These are phyloP conservation scores for Cephonodes hylas DNA, from an alignment of 2,888 invertebrate species.

Conservation along the genomic window DNA sequence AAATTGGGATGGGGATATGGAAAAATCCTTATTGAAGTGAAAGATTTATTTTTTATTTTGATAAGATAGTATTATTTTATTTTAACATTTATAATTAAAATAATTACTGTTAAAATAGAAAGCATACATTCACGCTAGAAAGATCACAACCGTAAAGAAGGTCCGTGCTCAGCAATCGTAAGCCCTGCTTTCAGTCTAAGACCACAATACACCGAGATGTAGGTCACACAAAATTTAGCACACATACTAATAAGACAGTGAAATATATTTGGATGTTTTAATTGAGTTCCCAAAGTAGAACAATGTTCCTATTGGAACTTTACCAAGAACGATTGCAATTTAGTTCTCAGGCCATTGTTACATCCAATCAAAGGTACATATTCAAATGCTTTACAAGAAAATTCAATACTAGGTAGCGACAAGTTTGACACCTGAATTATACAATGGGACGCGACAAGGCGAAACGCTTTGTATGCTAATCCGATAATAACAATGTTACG, in stretches of 20 bases:
- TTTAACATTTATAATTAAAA: no score
- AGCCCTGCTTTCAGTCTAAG: no score
- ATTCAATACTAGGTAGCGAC: slow-evolving; percentile 20
- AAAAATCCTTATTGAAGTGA: no score
- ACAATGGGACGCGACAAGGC: slow-evolving; percentile 36
- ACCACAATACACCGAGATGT: no score
- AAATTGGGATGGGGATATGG: not conserved
- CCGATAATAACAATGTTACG: slow-evolving; percentile 27
- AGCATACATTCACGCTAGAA: no score
- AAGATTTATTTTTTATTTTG: no score
- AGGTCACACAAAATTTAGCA: not conserved
- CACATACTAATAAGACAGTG: not conserved
- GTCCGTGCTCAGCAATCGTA: no score
- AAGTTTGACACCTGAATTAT: slow-evolving; percentile 51
- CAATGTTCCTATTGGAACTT: not conserved
- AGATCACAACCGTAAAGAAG: no score
- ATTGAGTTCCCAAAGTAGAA: not conserved
- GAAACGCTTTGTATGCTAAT: slow-evolving; percentile 54
- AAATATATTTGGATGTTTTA: not conserved
- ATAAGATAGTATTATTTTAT: no score
- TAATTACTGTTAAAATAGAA: no score
- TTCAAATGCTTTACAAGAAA: slow-evolving; percentile 18
- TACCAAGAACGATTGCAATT: not conserved
- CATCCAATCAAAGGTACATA: slow-evolving; percentile 13
- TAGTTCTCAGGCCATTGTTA: not conserved